Conservation (phyloP, 2,113 vertebrate genomes). For the Istiophorus platypterus region DNA sequence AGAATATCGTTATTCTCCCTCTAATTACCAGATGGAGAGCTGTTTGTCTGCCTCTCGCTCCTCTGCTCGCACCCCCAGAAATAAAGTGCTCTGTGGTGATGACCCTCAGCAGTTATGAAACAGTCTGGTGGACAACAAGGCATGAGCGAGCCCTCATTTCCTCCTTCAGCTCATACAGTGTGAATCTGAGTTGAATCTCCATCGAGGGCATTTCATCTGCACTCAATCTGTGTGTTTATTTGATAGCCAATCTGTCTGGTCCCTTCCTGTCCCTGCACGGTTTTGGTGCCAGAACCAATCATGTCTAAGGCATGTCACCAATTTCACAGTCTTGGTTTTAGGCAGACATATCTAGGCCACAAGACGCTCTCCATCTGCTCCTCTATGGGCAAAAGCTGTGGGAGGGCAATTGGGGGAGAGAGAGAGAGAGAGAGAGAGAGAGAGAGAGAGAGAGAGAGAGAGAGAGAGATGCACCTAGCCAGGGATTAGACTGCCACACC, state of each 20-base stretch:
- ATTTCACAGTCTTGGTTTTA: constrained; percentile 64
- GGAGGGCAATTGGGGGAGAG: constrained; percentile 54
- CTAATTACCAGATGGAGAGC: constrained; percentile 78
- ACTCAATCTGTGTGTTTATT: constrained; percentile 41
- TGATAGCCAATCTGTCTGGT: constrained; percentile 38
- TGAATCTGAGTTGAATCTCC: constrained; percentile 18
- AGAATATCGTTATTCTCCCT: constrained; percentile 79
- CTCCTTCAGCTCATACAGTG: constrained; percentile 4
- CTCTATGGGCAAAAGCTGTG: constrained; percentile 62
- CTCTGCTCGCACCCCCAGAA: constrained; percentile 63
- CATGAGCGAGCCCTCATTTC: constrained; percentile 34
- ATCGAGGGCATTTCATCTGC: constrained; percentile 29
- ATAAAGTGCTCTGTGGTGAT: constrained; percentile 64
- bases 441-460: constrained; percentile 39
- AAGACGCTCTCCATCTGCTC: constrained; percentile 76
- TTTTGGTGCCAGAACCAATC: constrained; percentile 66
- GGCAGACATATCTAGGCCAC: constrained; percentile 70
- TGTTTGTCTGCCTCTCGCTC: constrained; percentile 69
- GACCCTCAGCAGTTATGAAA: constrained; percentile 70
- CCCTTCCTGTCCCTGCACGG: constrained; percentile 11
- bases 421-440: no score
- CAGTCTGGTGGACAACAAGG: constrained; percentile 50
- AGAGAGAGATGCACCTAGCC: constrained; percentile 36
- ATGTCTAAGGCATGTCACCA: constrained; percentile 59
- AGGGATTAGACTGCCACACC: constrained; percentile 72